Evolutionary conservation across 2,888 invertebrate species (phyloP), one percentile per base, ranked within the genome.

Genomic region (Lacanobia oleracea): DNA sequence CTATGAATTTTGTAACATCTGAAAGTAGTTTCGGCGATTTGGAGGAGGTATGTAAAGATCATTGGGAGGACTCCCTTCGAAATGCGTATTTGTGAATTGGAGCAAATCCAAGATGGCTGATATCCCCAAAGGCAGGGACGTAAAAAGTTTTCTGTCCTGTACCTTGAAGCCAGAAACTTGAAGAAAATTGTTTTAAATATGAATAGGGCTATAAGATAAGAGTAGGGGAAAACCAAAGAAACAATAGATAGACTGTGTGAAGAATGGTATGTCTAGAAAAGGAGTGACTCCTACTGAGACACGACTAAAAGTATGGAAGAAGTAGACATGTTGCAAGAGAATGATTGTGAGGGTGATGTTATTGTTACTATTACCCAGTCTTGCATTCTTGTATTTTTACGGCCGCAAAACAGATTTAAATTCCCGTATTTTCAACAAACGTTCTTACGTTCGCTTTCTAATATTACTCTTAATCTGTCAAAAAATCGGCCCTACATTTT

Each of bases 1-100:
- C 81, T 69, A 76, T 81, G 86, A 86, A 86, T 86, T 84, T 85
- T 86, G 75, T 83, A 81, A 81, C 82, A 79, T 78, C 79, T 82
- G 71, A 82, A 82, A 81, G 81, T 82, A 82, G 81, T 81, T 78
- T 75, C 68, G 67, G 33, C 67, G 69, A 67, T 80, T 80, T 56
- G 56, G 62, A 71, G 67, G 45, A 57, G 51, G 67, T 71, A 74
- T 69, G 67, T 81, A 72, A 62, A 67, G 81, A 68, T 75, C 80
- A 79, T 72, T 51, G 68, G 50, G 23, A 37, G 27, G 48, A 48
- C 43, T 68, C 48, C 59, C 65, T 70, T 59, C 61, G 64, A 64
- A 67, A 60, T 57, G 60, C 45, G 53, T 54, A 70, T 68, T 78
- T 79, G 82, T 60, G 79, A 79, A 71, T 81, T 71, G 63, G 68